phyloP scores from a whole-genome alignment of 2,888 invertebrate genomes.

The Campoplex nolae region DNA sequence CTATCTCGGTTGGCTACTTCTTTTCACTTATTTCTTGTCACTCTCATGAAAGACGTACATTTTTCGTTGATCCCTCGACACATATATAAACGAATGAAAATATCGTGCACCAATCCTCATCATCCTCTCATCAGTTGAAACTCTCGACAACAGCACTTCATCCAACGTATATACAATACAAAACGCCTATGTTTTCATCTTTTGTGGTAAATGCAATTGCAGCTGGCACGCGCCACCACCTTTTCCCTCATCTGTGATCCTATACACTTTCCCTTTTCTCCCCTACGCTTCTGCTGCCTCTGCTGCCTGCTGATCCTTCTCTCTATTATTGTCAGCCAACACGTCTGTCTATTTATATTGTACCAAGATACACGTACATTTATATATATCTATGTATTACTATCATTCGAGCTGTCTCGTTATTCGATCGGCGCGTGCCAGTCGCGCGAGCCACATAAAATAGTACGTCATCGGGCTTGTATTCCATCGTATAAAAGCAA shows the following conservation, averaged over 20 bases:
- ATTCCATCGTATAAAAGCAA: not conserved
- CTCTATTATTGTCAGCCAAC: not conserved
- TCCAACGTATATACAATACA: not conserved
- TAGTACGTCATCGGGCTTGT: constrained; percentile 39
- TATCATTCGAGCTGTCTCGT: constrained; percentile 17
- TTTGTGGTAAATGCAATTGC: constrained; percentile 37
- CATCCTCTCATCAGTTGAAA: constrained; percentile 8
- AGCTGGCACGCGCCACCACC: constrained; percentile 55
- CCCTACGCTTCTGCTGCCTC: not conserved
- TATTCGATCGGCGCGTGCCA: constrained; percentile 57
- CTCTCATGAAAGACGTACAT: not conserved
- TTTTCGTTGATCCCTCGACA: not conserved
- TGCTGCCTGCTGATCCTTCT: not conserved
- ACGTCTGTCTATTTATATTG: constrained; percentile 3
- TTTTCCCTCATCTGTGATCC: constrained; percentile 47
- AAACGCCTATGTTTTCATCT: constrained; percentile 4
- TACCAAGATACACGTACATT: not conserved
- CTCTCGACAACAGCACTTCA: not conserved
- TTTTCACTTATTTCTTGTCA: constrained; percentile 5
- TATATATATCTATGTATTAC: constrained; percentile 1
- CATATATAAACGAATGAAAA: too few relatives aligned
- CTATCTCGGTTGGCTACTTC: constrained; percentile 13
- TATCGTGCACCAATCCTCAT: constrained; percentile 2
- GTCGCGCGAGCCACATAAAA: constrained; percentile 40
- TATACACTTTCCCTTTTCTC: constrained; percentile 61